Percentiles rank a stretch among this genome's conserved stretches.
Conservation (phyloP, 2,113 vertebrate genomes). For the Romanogobio albipinnatus region DNA sequence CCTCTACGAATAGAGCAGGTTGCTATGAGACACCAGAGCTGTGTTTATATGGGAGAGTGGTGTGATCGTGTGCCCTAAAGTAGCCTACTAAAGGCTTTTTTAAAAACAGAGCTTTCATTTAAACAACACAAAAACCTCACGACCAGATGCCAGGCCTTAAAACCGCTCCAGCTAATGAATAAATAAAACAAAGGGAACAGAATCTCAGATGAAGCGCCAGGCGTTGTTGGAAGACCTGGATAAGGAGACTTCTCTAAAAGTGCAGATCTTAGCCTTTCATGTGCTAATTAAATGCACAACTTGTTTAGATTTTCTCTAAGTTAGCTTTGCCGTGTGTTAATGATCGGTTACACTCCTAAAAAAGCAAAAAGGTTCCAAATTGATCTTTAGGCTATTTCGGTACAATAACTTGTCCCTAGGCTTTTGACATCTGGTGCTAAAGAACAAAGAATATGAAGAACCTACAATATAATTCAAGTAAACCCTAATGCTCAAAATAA, state of each 20-base stretch:
- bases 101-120: slow-evolving; percentile 54
- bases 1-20: slow-evolving; percentile 56
- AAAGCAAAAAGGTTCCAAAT: background rate
- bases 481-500: background rate
- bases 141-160: slow-evolving; percentile 6
- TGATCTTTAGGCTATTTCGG: background rate
- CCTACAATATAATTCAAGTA: background rate
- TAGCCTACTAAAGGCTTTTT: slow-evolving; percentile 46
- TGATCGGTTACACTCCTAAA: background rate
- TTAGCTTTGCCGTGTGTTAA: background rate
- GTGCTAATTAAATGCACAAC: slow-evolving; percentile 4
- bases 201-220: slow-evolving; percentile 1
- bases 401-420: no score
- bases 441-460: background rate
- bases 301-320: background rate
- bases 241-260: background rate
- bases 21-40: slow-evolving; percentile 67
- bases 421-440: background rate
- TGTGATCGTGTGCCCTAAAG: slow-evolving; percentile 43
- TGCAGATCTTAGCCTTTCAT: slow-evolving; percentile 2
- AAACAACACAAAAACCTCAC: slow-evolving; percentile 60
- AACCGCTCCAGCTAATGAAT: slow-evolving; percentile 18
- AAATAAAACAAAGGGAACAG: background rate
- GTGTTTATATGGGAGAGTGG: slow-evolving; percentile 65
- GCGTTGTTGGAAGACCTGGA: background rate